Conservation (phyloP, 2,113 vertebrate species). For the Alectura lathami region DNA sequence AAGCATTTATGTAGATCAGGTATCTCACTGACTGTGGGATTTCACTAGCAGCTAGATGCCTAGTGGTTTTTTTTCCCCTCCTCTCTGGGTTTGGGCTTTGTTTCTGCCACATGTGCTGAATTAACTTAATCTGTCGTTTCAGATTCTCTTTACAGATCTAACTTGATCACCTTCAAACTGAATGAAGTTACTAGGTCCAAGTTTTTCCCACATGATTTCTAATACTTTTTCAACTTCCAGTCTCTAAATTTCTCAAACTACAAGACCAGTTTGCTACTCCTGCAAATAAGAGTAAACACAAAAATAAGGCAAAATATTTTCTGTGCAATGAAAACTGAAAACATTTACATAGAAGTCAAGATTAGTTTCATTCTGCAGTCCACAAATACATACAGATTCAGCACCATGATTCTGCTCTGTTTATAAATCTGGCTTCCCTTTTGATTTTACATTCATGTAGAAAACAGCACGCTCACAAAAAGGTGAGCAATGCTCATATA, state of each 20-base stretch:
- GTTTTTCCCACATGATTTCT: background rate
- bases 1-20: background rate
- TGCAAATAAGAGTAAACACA: background rate
- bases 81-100: background rate
- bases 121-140: background rate
- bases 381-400: background rate
- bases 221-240: background rate
- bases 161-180: background rate
- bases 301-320: slow-evolving; percentile 30
- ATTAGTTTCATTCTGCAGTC: slow-evolving; percentile 6
- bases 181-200: background rate
- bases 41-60: background rate
- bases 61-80: background rate
- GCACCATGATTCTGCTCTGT: slow-evolving; percentile 22
- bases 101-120: background rate
- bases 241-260: background rate
- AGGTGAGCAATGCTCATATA: background rate
- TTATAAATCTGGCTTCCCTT: slow-evolving; percentile 9
- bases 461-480: background rate
- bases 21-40: background rate
- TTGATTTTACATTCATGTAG: background rate
- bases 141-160: background rate
- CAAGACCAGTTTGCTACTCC: background rate
- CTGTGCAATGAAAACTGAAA: background rate
- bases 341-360: background rate